Base-by-base conservation (phyloP, 2,888 invertebrate genomes). In the Pachymerium ferrugineum region DNA sequence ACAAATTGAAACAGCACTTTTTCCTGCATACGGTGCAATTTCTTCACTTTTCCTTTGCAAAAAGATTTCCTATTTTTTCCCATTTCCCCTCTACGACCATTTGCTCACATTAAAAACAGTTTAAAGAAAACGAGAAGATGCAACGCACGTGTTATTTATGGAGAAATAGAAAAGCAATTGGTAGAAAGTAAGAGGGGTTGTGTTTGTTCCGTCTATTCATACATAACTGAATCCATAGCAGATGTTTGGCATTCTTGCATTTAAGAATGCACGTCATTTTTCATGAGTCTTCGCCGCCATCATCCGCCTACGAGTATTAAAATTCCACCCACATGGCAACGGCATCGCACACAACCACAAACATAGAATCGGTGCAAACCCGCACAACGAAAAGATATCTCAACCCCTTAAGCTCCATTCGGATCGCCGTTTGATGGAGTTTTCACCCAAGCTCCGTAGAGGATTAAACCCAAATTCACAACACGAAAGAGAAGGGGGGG, bases 101-200 rank as follows among this genome's bases (percentile, higher is more conserved):
- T 62, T 62, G 22, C 62, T 22, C 62, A 62, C 62, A 62, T 62
- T 62, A 62, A 62, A 62, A 62, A 62, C 62, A 62, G 62, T 62
- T 62, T 62, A 62, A 62, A 62, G 62, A 62, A 25, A 62, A 28
- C 12, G 62, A 25, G 62, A 62, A 5, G 62, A 62, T 28, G 62
- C 62, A 62, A 62, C 62, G 62, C 62, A 62, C 62, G 62, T 62
- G 62, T 62, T 62, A 62, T 62, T 62, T 62, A 62, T 62, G 62
- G 62, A 28, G 25, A 28, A 62, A 62, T 62, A 62, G 62, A 62
- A 62, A 62, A 62, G 62, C 62, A 62, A 62, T 62, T 62, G 62
- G 25, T n/a, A n/a, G n/a, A n/a, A n/a, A 14, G 28, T 38, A 16
- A 3, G 38, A 16, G 38, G 4, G 62, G 28, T 14, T 28, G 28